Evolutionary conservation across 2,888 invertebrate genomes (phyloP).

Genomic region (Drosophila recens): DNA sequence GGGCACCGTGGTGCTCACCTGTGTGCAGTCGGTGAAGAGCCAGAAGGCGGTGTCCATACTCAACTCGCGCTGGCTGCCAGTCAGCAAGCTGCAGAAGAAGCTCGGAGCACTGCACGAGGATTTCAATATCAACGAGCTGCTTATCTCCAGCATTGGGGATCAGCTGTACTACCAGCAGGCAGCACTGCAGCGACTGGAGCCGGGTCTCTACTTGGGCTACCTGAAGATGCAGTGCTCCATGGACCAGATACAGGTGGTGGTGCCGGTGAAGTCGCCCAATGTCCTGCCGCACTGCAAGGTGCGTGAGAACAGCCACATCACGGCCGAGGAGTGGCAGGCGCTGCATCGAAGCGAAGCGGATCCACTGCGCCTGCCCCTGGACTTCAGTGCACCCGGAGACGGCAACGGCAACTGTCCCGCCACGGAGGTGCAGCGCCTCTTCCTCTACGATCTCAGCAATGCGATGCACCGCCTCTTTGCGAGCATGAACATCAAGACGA

Average conservation of each 20-base stretch:
- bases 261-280: slow-evolving; percentile 96
- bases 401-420: slow-evolving; percentile 85
- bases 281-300: slow-evolving; percentile 97
- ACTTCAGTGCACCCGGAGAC: slow-evolving; percentile 75
- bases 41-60: slow-evolving; percentile 95
- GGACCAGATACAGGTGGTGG: slow-evolving; percentile 96
- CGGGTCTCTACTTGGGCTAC: slow-evolving; percentile 97
- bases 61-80: slow-evolving; percentile 96
- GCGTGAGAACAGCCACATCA: slow-evolving; percentile 97
- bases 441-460: slow-evolving; percentile 91
- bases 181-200: slow-evolving; percentile 92
- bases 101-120: slow-evolving; percentile 90
- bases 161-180: slow-evolving; percentile 89
- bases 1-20: slow-evolving; percentile 95
- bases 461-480: slow-evolving; percentile 91
- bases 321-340: slow-evolving; percentile 98
- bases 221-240: slow-evolving; percentile 98
- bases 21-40: slow-evolving; percentile 89
- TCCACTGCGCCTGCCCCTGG: slow-evolving; percentile 72
- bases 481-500: slow-evolving; percentile 91
- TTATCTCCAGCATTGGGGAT: slow-evolving; percentile 94
- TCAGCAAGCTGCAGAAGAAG: slow-evolving; percentile 93
- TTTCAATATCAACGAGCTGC: slow-evolving; percentile 92
- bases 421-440: slow-evolving; percentile 92
- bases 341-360: slow-evolving; percentile 87